A percentile compares a stretch with the other conserved stretches of the same genome.
phyloP scores from a whole-genome alignment of 2,113 vertebrate genomes.

The Peromyscus californicus region DNA sequence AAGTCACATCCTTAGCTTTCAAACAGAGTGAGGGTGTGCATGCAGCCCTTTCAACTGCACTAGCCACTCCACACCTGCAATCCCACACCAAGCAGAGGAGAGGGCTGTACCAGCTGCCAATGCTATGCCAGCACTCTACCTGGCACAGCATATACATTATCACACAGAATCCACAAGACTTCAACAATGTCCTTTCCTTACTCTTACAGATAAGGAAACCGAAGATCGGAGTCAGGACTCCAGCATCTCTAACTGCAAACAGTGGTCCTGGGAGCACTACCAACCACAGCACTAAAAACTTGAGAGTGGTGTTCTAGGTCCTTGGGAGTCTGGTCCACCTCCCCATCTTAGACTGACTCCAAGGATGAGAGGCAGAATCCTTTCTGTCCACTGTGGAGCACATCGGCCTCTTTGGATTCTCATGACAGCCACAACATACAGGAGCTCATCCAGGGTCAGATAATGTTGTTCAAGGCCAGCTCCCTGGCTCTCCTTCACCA shows the following conservation, averaged over 20 bases:
- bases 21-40: not conserved
- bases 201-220: not conserved
- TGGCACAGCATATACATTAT: not conserved
- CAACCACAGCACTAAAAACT: too few species aligned
- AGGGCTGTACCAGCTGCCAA: not conserved
- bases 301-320: not conserved
- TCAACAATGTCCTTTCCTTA: not conserved
- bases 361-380: not conserved
- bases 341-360: not conserved
- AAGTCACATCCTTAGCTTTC: not conserved
- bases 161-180: not conserved
- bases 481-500: not conserved
- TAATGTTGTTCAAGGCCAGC: not conserved
- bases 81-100: not conserved
- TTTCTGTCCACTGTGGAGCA: not conserved
- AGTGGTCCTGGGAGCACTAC: not conserved
- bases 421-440: not conserved
- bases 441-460: not conserved
- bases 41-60: fast-evolving
- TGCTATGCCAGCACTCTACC: not conserved
- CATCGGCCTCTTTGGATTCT: not conserved
- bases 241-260: not conserved
- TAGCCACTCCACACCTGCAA: not conserved
- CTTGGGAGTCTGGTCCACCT: too few species aligned
- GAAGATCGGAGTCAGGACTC: not conserved